Percentiles rank a stretch among this genome's conserved stretches.
Evolutionary conservation across 2,113 vertebrate genomes (phyloP).

Genomic region (Athene cunicularia): DNA sequence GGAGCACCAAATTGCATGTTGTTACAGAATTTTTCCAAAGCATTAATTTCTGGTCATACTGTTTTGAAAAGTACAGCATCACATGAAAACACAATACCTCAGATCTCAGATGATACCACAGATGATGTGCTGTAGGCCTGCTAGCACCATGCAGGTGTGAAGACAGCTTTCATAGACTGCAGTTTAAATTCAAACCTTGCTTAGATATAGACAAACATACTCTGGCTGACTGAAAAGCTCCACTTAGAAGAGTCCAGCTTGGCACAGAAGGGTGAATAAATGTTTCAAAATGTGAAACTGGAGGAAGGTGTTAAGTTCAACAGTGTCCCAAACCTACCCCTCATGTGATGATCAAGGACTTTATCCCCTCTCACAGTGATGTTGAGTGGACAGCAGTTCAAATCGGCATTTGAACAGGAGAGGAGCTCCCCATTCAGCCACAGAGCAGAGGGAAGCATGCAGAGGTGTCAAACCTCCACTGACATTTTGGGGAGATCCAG

Average conservation of each 20-base stretch:
- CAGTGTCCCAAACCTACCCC: background rate
- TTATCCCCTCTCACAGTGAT: background rate
- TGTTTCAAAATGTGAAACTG: background rate
- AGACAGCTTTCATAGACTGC: background rate
- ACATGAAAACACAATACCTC: background rate
- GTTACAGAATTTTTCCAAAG: background rate
- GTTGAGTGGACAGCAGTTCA: background rate
- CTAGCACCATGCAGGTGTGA: fast-evolving
- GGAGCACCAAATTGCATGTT: background rate
- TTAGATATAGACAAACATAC: background rate
- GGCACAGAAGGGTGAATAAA: background rate
- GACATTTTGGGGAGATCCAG: background rate
- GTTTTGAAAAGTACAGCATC: background rate
- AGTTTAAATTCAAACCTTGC: background rate
- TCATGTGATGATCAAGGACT: background rate
- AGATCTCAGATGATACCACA: background rate
- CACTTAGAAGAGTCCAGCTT: background rate
- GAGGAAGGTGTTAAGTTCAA: background rate
- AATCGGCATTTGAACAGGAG: background rate
- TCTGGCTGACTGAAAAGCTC: background rate
- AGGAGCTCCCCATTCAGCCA: background rate
- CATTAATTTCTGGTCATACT: background rate
- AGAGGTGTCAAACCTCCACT: background rate
- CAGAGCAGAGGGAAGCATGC: background rate
- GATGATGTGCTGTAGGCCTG: background rate